These are phyloP conservation scores for Ovis canadensis DNA, from an alignment of 2,113 vertebrate genomes.

Conservation along the genomic window DNA sequence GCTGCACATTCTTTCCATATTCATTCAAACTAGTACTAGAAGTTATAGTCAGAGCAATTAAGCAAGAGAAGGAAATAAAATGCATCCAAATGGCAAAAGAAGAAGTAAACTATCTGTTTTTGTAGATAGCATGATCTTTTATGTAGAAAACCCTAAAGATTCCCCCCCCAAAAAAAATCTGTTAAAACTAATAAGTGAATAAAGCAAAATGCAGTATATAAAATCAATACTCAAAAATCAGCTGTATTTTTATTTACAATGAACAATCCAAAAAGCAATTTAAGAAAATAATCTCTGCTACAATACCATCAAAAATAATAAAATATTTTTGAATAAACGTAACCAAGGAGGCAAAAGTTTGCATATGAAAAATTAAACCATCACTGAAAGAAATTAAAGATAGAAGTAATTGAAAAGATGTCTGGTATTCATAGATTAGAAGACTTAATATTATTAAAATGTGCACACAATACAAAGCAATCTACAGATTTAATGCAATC, in stretches of 20 bases:
- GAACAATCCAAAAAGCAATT: background rate
- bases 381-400: background rate
- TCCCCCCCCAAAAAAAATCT: background rate
- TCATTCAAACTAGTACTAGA: background rate
- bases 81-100: background rate
- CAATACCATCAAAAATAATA: background rate
- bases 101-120: background rate
- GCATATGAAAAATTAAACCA: background rate
- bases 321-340: background rate
- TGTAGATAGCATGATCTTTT: background rate
- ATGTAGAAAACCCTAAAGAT: background rate
- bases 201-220: background rate
- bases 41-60: background rate
- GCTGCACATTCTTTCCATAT: background rate
- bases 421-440: background rate
- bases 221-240: background rate
- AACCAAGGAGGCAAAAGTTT: background rate
- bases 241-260: background rate
- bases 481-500: background rate
- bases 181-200: background rate
- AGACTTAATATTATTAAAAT: background rate
- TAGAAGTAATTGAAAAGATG: background rate
- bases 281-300: background rate
- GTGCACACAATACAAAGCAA: background rate
- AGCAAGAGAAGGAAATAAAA: background rate